phyloP scores from a whole-genome alignment of 2,113 vertebrate species.

The Orycteropus afer region DNA sequence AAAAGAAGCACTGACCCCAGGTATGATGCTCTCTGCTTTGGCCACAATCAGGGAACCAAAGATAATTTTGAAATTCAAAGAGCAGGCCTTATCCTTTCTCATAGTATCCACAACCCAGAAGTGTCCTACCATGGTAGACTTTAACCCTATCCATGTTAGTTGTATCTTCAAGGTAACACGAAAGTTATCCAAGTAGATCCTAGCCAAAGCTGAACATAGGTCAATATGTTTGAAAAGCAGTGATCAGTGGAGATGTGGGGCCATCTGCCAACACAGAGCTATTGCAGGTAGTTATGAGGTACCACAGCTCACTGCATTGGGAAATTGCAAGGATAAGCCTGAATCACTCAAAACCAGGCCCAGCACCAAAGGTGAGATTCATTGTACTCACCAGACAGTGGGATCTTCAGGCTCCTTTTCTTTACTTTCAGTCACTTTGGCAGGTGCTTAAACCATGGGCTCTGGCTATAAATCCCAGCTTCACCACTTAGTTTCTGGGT shows the following conservation, averaged over 20 bases:
- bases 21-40: background rate
- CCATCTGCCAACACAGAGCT: background rate
- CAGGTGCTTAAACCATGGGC: background rate
- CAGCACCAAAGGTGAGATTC: background rate
- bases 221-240: background rate
- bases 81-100: background rate
- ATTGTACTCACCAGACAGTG: no score
- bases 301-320: background rate
- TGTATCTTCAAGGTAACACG: background rate
- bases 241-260: background rate
- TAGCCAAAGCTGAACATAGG: background rate
- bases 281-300: background rate
- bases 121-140: background rate
- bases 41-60: background rate
- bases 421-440: background rate
- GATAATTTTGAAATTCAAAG: background rate
- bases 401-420: background rate
- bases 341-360: background rate
- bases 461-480: fast-evolving
- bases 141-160: background rate
- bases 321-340: background rate
- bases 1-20: background rate
- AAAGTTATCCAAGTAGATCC: background rate
- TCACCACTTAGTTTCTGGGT: background rate
- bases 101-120: background rate